Evolutionary conservation across 2,113 vertebrate genomes (phyloP).

Genomic region (Thinocorus orbignyianus): DNA sequence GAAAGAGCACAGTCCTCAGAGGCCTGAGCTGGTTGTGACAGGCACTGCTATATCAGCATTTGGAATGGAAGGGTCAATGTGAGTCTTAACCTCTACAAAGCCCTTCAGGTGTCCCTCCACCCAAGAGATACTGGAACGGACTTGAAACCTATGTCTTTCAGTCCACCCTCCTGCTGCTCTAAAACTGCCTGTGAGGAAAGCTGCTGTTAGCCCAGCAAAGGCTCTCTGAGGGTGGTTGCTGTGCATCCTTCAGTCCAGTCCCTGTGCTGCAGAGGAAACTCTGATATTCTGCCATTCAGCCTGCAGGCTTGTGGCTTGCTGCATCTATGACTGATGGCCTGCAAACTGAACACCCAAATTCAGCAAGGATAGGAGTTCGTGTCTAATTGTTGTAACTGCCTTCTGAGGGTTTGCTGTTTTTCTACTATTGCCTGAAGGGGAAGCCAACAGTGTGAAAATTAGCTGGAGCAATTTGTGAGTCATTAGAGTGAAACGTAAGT

Average conservation of each 20-base stretch:
- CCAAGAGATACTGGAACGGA: not conserved
- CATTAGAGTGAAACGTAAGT: not conserved
- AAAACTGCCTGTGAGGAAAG: not conserved
- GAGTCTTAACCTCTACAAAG: not conserved
- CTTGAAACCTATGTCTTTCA: not conserved
- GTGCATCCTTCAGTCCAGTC: not conserved
- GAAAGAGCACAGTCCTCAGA: not conserved
- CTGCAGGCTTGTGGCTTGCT: not conserved
- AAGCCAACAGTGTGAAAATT: conserved; percentile 11
- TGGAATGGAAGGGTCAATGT: not conserved
- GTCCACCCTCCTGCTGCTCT: not conserved
- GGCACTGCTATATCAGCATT: not conserved
- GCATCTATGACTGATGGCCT: not conserved
- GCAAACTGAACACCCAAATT: not conserved
- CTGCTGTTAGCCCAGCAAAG: not conserved
- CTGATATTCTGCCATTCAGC: not conserved
- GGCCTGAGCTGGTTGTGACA: not conserved
- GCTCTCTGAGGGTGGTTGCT: not conserved
- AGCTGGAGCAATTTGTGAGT: conserved; percentile 19
- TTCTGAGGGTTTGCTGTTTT: not conserved
- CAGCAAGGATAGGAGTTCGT: not conserved
- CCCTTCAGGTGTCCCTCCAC: not conserved
- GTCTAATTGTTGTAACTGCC: not conserved
- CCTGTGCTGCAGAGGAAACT: not conserved
- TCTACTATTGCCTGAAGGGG: not conserved